Evolutionary conservation across 2,113 vertebrate species (phyloP).

Genomic region (Naja naja): DNA sequence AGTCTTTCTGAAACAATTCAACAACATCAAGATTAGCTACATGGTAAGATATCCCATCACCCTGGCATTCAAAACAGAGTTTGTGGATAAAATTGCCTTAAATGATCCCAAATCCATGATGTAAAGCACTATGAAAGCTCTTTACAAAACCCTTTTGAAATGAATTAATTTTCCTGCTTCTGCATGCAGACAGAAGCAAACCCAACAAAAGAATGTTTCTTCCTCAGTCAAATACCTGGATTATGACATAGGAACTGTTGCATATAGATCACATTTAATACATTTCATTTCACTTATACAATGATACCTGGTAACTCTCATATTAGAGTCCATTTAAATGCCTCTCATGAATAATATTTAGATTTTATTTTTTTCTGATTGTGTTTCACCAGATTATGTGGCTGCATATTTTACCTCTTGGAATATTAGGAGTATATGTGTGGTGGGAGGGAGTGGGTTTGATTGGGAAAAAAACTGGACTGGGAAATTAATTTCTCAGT

Average conservation of each 20-base stretch:
- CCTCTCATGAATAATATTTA: not conserved
- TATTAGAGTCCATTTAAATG: not conserved
- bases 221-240: not conserved
- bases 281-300: not conserved
- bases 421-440: not conserved
- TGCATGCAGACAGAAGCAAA: not conserved
- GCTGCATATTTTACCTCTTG: slow-evolving; percentile 9
- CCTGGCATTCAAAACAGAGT: not conserved
- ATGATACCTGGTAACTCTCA: not conserved
- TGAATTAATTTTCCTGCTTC: not conserved
- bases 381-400: not conserved
- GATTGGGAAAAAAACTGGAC: not conserved
- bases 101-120: not conserved
- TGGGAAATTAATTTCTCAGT: not conserved
- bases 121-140: not conserved
- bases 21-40: not conserved
- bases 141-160: not conserved
- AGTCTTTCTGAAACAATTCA: not conserved
- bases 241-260: not conserved
- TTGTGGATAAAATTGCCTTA: not conserved
- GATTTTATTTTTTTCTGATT: not conserved
- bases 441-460: not conserved
- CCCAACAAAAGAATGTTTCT: not conserved
- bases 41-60: not conserved
- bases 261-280: not conserved